Conservation (phyloP, 2,888 invertebrate species). For the Oscheius sp. region DNA sequence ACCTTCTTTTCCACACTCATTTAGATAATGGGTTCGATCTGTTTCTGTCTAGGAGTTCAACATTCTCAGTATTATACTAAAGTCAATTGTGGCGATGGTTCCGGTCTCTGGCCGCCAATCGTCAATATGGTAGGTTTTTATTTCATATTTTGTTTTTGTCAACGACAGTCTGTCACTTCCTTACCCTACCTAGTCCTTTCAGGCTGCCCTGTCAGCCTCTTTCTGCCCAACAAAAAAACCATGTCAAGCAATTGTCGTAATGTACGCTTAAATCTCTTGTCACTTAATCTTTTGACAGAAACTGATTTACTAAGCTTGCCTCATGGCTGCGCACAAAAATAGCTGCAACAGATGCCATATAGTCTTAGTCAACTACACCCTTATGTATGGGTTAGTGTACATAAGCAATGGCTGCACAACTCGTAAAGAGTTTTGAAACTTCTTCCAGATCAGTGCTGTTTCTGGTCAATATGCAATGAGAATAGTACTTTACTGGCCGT, state of each 20-base stretch:
- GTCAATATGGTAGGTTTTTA: constrained; percentile 27
- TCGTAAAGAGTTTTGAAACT: no score
- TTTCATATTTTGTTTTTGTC: not conserved
- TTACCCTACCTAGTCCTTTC: not conserved
- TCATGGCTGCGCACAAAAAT: no score
- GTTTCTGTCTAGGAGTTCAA: constrained; percentile 36
- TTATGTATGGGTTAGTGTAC: no score
- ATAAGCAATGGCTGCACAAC: no score
- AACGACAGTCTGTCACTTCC: not conserved
- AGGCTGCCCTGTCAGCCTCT: no score
- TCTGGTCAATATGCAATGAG: constrained; percentile 31
- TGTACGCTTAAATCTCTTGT: no score
- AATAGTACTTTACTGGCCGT: constrained; percentile 27
- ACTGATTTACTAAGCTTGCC: no score
- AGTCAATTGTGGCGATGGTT: constrained; percentile 34
- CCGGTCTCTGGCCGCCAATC: constrained; percentile 32
- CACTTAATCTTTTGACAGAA: no score
- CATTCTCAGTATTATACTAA: constrained; percentile 32
- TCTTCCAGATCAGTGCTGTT: constrained; percentile 18
- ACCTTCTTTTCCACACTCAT: not conserved
- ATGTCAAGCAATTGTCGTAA: no score
- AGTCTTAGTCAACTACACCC: no score
- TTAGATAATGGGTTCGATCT: constrained; percentile 23
- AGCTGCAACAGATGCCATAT: no score
- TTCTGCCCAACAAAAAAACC: no score